These are phyloP conservation scores for Xenopus tropicalis DNA, from an alignment of 2,113 vertebrate species.

Conservation along the genomic window DNA sequence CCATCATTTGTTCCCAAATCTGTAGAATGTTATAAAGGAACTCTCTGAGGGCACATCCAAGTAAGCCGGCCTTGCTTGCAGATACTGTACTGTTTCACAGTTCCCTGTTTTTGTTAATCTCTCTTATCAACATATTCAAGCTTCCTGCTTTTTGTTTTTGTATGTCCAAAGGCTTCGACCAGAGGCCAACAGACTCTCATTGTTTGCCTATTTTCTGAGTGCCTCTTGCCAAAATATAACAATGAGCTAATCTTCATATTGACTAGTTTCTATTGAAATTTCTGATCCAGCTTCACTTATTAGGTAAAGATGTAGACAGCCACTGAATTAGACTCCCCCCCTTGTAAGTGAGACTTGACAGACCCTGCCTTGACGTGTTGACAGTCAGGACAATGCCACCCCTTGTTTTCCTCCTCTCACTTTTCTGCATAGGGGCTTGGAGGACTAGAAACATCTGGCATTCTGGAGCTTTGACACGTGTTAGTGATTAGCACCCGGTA, in stretches of 20 bases:
- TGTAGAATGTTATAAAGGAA: not conserved
- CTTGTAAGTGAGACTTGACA: constrained; percentile 21
- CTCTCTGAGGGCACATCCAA: not conserved
- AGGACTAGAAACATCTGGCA: constrained; percentile 33
- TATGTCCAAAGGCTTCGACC: not conserved
- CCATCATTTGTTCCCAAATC: constrained; percentile 5
- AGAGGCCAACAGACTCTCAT: constrained; percentile 14
- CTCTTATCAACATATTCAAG: constrained; percentile 2
- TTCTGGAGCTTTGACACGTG: constrained; percentile 25
- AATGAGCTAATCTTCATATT: constrained; percentile 3
- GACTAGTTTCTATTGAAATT: not conserved
- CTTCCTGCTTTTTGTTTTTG: constrained; percentile 15
- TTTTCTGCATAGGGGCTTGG: constrained; percentile 9
- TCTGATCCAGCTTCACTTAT: not conserved
- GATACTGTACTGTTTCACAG: constrained; percentile 5
- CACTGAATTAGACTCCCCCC: constrained; percentile 2
- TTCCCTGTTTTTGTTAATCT: not conserved
- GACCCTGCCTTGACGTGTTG: constrained; percentile 19
- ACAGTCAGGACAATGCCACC: constrained; percentile 33
- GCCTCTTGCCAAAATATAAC: not conserved
- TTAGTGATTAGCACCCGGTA: constrained; percentile 29
- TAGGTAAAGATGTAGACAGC: not conserved
- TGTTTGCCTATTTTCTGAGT: constrained; percentile 1
- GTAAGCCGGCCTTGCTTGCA: not conserved
- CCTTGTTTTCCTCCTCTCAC: constrained; percentile 22